These are phyloP conservation scores for Austrolebias charrua DNA, from an alignment of 2,797 vertebrate genomes.

Conservation along the genomic window DNA sequence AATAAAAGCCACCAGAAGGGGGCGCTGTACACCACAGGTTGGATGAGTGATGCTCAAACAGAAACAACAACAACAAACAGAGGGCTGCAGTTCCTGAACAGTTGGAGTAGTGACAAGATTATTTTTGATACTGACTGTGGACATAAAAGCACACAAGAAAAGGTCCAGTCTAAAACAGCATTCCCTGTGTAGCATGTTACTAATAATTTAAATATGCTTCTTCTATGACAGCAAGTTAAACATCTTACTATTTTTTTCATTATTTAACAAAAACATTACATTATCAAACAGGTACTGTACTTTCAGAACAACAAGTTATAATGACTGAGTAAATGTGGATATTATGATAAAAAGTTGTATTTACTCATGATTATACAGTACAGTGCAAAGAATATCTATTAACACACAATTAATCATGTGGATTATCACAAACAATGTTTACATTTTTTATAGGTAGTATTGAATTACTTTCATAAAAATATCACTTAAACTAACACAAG, in stretches of 20 bases:
- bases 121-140: conserved; percentile 2
- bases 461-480: background rate
- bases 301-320: too few relatives aligned
- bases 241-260: too few relatives aligned
- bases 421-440: too few relatives aligned
- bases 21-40: conserved; percentile 48
- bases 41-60: background rate
- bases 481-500: background rate
- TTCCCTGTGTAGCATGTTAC: background rate
- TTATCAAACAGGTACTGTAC: too few relatives aligned
- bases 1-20: conserved; percentile 47
- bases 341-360: background rate
- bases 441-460: background rate
- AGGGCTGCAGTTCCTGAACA: background rate
- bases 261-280: too few relatives aligned
- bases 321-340: too few relatives aligned
- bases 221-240: too few relatives aligned
- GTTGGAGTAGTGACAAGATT: background rate
- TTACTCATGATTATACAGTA: background rate
- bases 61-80: background rate
- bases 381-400: too few relatives aligned
- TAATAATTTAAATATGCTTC: background rate
- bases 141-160: background rate
- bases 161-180: too few relatives aligned
- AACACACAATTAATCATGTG: too few relatives aligned